Conservation (phyloP, 2,113 vertebrate genomes). For the Telmatochromis sp. region DNA sequence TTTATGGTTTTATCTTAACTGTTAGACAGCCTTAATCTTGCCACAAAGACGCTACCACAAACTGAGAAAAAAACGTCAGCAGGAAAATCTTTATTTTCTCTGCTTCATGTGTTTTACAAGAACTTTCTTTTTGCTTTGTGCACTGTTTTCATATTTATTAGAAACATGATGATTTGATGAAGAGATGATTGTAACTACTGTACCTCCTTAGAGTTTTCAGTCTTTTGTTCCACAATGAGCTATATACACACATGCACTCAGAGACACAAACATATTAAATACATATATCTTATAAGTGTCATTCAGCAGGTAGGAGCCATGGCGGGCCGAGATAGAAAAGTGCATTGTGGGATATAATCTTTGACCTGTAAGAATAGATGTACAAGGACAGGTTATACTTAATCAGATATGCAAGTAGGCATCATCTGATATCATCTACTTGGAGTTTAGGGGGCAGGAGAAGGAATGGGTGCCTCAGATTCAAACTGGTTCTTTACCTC, state of each 20-base stretch:
- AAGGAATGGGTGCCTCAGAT: background rate
- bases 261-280: conserved; percentile 22
- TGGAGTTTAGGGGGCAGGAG: background rate
- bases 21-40: background rate
- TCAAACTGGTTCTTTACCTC: conserved; percentile 64
- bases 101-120: background rate
- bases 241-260: conserved; percentile 26
- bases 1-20: background rate
- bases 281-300: conserved; percentile 44
- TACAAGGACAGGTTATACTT: conserved; percentile 32
- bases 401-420: background rate
- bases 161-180: background rate
- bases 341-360: conserved; percentile 41
- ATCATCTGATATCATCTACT: background rate
- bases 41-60: background rate
- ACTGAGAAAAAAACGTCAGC: background rate
- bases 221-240: conserved; percentile 3
- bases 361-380: conserved; percentile 64
- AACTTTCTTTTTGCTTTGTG: background rate
- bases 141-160: background rate
- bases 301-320: conserved; percentile 54
- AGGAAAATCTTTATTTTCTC: conserved; percentile 30
- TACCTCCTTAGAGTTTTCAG: conserved; percentile 12
- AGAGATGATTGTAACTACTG: background rate
- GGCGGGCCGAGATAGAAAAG: conserved; percentile 36